These are phyloP conservation scores for Actias luna DNA, from an alignment of 2,888 invertebrate genomes.

Conservation along the genomic window DNA sequence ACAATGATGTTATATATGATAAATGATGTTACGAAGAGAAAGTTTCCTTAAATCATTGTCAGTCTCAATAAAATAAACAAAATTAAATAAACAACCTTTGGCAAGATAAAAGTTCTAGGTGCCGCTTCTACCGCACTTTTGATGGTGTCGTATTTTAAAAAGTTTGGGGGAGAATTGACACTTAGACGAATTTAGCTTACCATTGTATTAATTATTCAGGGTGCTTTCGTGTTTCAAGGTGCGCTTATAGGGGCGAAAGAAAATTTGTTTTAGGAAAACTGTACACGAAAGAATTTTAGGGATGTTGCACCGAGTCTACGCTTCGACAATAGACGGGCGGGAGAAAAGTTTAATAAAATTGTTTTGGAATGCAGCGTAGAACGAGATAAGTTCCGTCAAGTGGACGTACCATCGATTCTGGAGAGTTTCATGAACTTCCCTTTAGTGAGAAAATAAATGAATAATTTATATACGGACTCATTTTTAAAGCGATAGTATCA, in stretches of 20 bases:
- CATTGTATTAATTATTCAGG: constrained; percentile 82
- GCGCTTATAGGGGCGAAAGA: constrained; percentile 66
- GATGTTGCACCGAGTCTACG: constrained; percentile 60
- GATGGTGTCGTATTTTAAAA: constrained; percentile 76
- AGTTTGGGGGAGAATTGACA: constrained; percentile 79
- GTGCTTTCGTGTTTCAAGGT: constrained; percentile 75
- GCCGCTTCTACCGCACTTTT: constrained; percentile 72
- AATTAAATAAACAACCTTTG: constrained; percentile 77
- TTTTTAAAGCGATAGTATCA: constrained; percentile 12
- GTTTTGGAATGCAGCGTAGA: constrained; percentile 71
- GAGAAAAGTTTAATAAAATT: constrained; percentile 75
- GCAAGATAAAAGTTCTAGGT: constrained; percentile 77
- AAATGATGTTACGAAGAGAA: constrained; percentile 45
- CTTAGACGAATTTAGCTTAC: constrained; percentile 79
- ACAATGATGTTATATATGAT: constrained; percentile 47
- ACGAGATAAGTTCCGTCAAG: constrained; percentile 63
- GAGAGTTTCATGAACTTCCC: constrained; percentile 40
- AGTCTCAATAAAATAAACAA: constrained; percentile 75
- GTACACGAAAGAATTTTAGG: constrained; percentile 67
- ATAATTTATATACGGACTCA: constrained; percentile 20
- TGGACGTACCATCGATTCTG: constrained; percentile 60
- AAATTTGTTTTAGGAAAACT: constrained; percentile 74
- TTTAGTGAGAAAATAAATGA: constrained; percentile 19
- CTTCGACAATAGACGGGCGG: constrained; percentile 54
- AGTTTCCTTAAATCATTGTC: constrained; percentile 76